Base-by-base conservation (phyloP, 2,888 invertebrate species). In the Ypsolopha scabrella region DNA sequence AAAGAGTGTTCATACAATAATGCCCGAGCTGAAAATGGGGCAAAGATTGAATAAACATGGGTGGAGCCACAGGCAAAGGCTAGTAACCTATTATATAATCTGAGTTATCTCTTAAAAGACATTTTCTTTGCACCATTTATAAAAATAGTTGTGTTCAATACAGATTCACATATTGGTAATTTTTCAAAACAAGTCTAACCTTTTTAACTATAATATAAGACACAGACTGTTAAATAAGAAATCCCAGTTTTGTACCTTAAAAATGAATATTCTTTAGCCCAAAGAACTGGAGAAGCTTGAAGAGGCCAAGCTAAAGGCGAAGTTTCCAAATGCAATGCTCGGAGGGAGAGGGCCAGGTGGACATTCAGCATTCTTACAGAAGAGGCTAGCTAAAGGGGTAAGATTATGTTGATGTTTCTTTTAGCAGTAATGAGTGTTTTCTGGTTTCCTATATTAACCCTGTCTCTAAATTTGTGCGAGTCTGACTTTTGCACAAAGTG, bases 371-470 rank as follows among this genome's bases (percentile, higher is more conserved):
- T 95, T 98, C 70, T 81, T 98, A 58, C 97, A 97, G 72, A 98
- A 98, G 71, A 90, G 98, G 67, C 88, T 98, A 61, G 94, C 96
- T 43, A 97, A 97, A 87, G 97, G 97, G 72, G 96, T 96, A 86
- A 88, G 90, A 80, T 50, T 24, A 8, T 13, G 4, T 24, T 4
- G 24, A 38, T 10, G 47, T 50, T 49, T 50, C 6, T 52, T 10
- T 1, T 37, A 55, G 6, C 36, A 48, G 7, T 10, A 6, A 36
- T 48, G 1, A 11, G n/a, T 50, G 57, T 48, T 50, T 39, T 8
- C 13, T 13, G 44, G 10, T 34, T 50, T 13, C 4, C 24, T 10
- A 24, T 50, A 24, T 24, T 24, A 24, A 24, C 24, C 24, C 24
- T 24, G 24, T n/a, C n/a, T n/a, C n/a, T n/a, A n/a, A n/a, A n/a